Conservation (phyloP, 2,888 invertebrate species). For the Epinotia nisella region DNA sequence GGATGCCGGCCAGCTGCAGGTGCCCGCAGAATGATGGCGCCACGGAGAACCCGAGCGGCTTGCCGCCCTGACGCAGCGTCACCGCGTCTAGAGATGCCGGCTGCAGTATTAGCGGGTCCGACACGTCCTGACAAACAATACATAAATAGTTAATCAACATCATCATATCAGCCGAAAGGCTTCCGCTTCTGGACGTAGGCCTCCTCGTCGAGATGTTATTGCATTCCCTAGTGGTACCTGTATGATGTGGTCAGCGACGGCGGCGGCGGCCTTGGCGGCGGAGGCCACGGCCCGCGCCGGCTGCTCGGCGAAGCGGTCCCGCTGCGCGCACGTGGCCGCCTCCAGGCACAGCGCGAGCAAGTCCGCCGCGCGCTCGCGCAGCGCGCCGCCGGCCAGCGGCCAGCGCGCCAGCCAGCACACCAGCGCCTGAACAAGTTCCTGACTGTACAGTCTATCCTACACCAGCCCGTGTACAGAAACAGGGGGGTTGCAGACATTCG, state of each 20-base stretch:
- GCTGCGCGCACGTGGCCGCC: slow-evolving; percentile 95
- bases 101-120: slow-evolving; percentile 95
- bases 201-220: no score
- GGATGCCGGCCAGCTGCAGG: slow-evolving; percentile 93
- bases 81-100: slow-evolving; percentile 96
- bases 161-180: no score
- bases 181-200: no score
- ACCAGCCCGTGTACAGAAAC: no score
- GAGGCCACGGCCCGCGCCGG: slow-evolving; percentile 91
- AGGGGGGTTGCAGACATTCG: no score
- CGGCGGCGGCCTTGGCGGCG: slow-evolving; percentile 90
- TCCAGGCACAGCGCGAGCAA: slow-evolving; percentile 92
- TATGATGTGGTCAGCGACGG: slow-evolving; percentile 93
- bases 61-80: slow-evolving; percentile 93
- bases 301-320: slow-evolving; percentile 94
- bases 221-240: no score
- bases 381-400: slow-evolving; percentile 29
- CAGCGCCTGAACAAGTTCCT: slow-evolving; percentile 79
- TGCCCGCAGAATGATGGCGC: slow-evolving; percentile 92
- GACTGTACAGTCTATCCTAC: no score
- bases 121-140: slow-evolving; percentile 85
- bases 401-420: slow-evolving; percentile 96
- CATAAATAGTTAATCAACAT: no score
- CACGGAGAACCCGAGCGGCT: slow-evolving; percentile 95
- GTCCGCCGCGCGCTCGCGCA: slow-evolving; percentile 77